These are phyloP conservation scores for Sebastes melanostomus DNA, from an alignment of 2,797 vertebrate species.

Conservation along the genomic window DNA sequence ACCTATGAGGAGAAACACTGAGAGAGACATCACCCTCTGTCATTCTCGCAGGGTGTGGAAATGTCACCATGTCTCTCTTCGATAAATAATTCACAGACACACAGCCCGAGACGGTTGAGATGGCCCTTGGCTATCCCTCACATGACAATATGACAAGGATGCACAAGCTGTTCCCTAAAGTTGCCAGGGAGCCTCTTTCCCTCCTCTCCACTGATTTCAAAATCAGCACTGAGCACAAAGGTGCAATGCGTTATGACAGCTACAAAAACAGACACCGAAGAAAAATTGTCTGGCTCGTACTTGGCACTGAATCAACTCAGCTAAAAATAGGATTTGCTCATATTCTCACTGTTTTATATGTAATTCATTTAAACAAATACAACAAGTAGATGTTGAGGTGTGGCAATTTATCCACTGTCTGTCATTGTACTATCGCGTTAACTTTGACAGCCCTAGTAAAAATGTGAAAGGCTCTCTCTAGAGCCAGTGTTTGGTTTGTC, in stretches of 20 bases:
- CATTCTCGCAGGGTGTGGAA: conserved; percentile 52
- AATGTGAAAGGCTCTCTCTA: too few relatives aligned
- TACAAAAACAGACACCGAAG: conserved; percentile 16
- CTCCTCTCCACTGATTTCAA: conserved; percentile 39
- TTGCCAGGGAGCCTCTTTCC: conserved; percentile 61
- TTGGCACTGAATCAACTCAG: not conserved
- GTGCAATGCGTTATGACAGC: conserved; percentile 40
- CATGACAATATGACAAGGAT: conserved; percentile 67
- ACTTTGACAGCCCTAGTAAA: too few relatives aligned
- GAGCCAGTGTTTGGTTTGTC: too few relatives aligned
- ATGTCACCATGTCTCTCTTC: conserved; percentile 59
- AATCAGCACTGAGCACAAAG: conserved; percentile 21
- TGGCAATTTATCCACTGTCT: not conserved
- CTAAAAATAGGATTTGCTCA: not conserved
- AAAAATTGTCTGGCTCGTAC: not conserved
- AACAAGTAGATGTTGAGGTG: not conserved
- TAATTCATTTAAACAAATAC: not conserved
- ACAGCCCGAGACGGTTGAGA: conserved; percentile 58
- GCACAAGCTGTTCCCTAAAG: conserved; percentile 71
- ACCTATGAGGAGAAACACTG: conserved; percentile 17
- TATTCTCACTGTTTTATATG: not conserved
- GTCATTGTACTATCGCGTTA: not conserved
- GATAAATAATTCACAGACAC: conserved; percentile 79
- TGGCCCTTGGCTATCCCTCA: conserved; percentile 62
- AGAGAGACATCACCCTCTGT: conserved; percentile 49